Conservation (phyloP, 2,888 invertebrate genomes). For the Sphinx pinastri region DNA sequence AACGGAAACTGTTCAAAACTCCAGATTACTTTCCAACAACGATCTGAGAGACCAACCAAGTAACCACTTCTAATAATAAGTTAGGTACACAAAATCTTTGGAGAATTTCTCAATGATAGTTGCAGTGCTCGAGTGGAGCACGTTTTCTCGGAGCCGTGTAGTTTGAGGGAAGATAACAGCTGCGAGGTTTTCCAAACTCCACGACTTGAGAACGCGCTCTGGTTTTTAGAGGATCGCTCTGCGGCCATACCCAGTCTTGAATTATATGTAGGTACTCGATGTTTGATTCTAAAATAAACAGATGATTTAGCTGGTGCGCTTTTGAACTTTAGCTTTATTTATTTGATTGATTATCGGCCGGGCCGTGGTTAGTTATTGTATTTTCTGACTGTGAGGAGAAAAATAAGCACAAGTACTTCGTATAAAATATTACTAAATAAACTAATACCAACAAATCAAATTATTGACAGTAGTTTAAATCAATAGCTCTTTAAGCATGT, state of each 20-base stretch:
- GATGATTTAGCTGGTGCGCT: not conserved
- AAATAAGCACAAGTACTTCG: too few species aligned
- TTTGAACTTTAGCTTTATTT: too few species aligned
- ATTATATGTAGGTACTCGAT: not conserved
- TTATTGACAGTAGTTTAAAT: too few species aligned
- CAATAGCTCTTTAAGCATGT: too few species aligned
- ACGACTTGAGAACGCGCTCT: slow-evolving; percentile 45
- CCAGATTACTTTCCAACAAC: slow-evolving; percentile 14
- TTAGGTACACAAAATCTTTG: slow-evolving; percentile 35
- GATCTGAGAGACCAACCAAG: slow-evolving; percentile 13
- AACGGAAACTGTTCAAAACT: slow-evolving; percentile 22
- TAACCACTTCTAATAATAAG: slow-evolving; percentile 26
- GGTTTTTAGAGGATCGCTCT: slow-evolving; percentile 46
- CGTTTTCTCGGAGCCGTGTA: slow-evolving; percentile 45
- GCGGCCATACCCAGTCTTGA: slow-evolving; percentile 29
- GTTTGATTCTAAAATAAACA: not conserved
- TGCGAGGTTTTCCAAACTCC: slow-evolving; percentile 40
- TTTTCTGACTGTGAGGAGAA: too few species aligned
- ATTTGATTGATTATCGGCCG: too few species aligned
- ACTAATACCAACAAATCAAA: too few species aligned
- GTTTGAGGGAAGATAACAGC: slow-evolving; percentile 60
- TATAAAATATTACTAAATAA: too few species aligned
- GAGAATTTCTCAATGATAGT: slow-evolving; percentile 37
- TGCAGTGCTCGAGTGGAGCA: slow-evolving; percentile 45
- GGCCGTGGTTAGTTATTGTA: too few species aligned